A percentile compares a stretch with the other conserved stretches of the same genome.
Conservation (phyloP, 2,888 invertebrate species). For the Ypsolopha sequella region DNA sequence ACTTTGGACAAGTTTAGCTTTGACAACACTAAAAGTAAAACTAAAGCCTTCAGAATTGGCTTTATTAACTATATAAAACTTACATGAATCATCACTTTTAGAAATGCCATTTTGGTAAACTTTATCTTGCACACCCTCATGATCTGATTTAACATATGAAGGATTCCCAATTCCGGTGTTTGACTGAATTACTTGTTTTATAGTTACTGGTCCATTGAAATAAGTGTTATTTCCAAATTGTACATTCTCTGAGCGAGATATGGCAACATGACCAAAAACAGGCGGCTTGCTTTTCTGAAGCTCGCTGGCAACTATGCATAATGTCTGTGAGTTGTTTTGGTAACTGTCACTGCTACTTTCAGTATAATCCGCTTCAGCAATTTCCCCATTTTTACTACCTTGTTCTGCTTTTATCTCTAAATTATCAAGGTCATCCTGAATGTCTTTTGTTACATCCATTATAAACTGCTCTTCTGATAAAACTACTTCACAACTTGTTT, state of each 20-base stretch:
- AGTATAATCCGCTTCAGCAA: conserved; percentile 10
- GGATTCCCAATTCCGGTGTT: conserved; percentile 41
- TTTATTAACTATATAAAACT: no score
- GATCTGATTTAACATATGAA: conserved; percentile 34
- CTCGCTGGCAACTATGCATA: conserved; percentile 14
- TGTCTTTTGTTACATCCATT: background rate
- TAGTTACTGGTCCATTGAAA: conserved; percentile 83
- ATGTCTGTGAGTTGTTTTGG: conserved; percentile 15
- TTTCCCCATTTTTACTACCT: background rate
- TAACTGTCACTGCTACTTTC: background rate
- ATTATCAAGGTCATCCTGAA: background rate
- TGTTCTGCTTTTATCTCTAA: background rate
- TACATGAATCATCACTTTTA: no score
- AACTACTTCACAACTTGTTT: no score
- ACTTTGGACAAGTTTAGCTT: no score
- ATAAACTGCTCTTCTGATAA: no score
- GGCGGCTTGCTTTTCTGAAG: conserved; percentile 24
- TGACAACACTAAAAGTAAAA: no score
- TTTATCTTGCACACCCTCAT: conserved; percentile 17
- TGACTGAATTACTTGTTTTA: conserved; percentile 77
- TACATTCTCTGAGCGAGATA: conserved; percentile 78
- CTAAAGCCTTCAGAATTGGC: no score
- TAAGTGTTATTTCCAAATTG: conserved; percentile 83
- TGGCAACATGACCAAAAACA: conserved; percentile 71
- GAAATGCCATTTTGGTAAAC: background rate